Evolutionary conservation across 2,113 vertebrate genomes (phyloP), one percentile per base, ranked within the genome.

Genomic region (Scortum barcoo): DNA sequence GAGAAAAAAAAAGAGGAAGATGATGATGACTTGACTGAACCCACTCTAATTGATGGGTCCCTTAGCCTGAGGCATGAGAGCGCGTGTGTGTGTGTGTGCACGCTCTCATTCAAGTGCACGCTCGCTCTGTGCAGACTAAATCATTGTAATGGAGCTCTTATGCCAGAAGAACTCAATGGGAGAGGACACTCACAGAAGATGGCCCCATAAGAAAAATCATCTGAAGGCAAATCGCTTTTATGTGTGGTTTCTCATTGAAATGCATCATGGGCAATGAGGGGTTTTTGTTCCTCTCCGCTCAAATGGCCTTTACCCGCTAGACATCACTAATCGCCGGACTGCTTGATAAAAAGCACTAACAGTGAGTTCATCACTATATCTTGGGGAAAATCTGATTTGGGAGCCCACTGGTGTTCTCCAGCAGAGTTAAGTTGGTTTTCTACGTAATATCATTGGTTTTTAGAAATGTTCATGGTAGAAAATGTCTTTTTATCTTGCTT

Each of bases 31-130:
- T 92, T 90, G 91, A 90, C 74, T 88, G 86, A 89, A 89, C 69
- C 84, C 78, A 77, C 81, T 88, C 79, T 91, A 93, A 93, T 86
- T 87, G 89, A 94, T 90, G 86, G 89, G 62, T 88, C 81, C 71
- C 33, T 65, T 51, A 61, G 63, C 90, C 83, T 40, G 62, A 67
- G 76, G 91, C 81, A 33, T 10, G 16, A 61, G 71, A 61, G 69
- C 38, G 22, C 72, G 8, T 40, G 42, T 50, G 38, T 50, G 67
- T 46, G 54, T 51, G 81, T 56, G 68, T 48, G 16, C 58, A 56
- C 66, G 54, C 38, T n/a, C 38, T 68, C 14, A n/a, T 46, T 79
- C 28, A 72, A 72, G 82, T 74, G 76, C 54, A 33, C 48, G 14
- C 54, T 71, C 10, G n/a, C 67, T 81, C 77, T 48, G 53, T 63